Conservation (phyloP, 1,140 invertebrate genomes). For the Drosophila pachea region DNA sequence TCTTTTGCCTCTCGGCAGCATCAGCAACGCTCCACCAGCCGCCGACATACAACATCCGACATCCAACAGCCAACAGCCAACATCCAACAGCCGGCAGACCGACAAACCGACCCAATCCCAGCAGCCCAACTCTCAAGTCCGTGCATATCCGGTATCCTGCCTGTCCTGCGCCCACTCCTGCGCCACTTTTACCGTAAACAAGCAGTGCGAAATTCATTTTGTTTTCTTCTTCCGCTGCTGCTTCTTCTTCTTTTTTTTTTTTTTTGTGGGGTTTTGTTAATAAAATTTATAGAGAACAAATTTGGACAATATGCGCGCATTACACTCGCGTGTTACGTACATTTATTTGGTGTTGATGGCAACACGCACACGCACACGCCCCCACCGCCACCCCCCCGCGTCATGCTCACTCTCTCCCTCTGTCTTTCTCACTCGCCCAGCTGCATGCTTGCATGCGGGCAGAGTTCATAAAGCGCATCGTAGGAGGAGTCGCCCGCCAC, state of each 20-base stretch:
- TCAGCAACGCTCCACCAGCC: constrained; percentile 38
- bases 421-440: too few relatives aligned
- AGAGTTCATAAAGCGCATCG: constrained; percentile 31
- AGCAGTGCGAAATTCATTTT: constrained; percentile 53
- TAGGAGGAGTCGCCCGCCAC: too few relatives aligned
- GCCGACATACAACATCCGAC: constrained; percentile 39
- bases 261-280: constrained; percentile 57
- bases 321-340: constrained; percentile 64
- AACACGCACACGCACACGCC: constrained; percentile 12
- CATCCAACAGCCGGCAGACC: constrained; percentile 41
- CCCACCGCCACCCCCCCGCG: too few relatives aligned
- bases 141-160: constrained; percentile 54
- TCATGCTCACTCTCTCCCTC: too few relatives aligned
- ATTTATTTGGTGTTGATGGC: constrained; percentile 49
- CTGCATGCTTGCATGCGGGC: neutral
- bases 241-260: constrained; percentile 9
- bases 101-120: constrained; percentile 28
- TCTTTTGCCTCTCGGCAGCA: constrained; percentile 74
- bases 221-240: constrained; percentile 11
- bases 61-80: constrained; percentile 1
- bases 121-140: constrained; percentile 38
- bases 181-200: constrained; percentile 48
- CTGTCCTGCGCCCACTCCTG: constrained; percentile 19
- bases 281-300: constrained; percentile 78
- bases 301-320: constrained; percentile 75